Conservation (phyloP, 2,797 vertebrate species). For the Amphiprion clarkii region DNA sequence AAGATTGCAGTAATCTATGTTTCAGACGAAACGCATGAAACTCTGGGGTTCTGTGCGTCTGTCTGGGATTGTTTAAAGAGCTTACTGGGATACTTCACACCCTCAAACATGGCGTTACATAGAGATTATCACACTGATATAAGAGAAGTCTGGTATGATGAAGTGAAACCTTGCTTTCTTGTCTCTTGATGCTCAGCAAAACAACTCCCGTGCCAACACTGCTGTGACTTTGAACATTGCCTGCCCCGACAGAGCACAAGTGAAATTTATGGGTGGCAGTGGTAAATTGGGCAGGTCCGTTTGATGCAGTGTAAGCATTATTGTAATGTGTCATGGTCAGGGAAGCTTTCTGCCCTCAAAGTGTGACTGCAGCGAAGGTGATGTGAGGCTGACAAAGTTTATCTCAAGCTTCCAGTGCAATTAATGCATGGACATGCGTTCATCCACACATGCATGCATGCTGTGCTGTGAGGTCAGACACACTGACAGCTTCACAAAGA, state of each 20-base stretch:
- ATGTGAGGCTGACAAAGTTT: conserved; percentile 52
- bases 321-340: conserved; percentile 74
- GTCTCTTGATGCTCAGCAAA: conserved; percentile 35
- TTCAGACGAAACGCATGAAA: conserved; percentile 8
- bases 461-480: not conserved
- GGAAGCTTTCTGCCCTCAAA: conserved; percentile 65
- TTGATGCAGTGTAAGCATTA: conserved; percentile 78
- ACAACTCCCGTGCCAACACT: conserved; percentile 42
- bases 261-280: conserved; percentile 67
- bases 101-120: not conserved
- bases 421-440: conserved; percentile 12
- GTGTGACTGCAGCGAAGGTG: conserved; percentile 60
- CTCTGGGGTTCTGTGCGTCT: not conserved
- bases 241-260: conserved; percentile 34
- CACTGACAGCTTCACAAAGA: not conserved
- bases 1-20: not conserved
- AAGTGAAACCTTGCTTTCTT: conserved; percentile 19
- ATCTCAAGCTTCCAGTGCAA: conserved; percentile 23
- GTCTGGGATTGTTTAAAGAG: not conserved
- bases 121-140: conserved; percentile 23
- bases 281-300: conserved; percentile 63
- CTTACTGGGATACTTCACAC: not conserved
- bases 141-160: conserved; percentile 15
- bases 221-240: conserved; percentile 67
- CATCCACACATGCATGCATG: not conserved